phyloP scores from a whole-genome alignment of 1,140 invertebrate genomes.

The Penaeus chinensis region DNA sequence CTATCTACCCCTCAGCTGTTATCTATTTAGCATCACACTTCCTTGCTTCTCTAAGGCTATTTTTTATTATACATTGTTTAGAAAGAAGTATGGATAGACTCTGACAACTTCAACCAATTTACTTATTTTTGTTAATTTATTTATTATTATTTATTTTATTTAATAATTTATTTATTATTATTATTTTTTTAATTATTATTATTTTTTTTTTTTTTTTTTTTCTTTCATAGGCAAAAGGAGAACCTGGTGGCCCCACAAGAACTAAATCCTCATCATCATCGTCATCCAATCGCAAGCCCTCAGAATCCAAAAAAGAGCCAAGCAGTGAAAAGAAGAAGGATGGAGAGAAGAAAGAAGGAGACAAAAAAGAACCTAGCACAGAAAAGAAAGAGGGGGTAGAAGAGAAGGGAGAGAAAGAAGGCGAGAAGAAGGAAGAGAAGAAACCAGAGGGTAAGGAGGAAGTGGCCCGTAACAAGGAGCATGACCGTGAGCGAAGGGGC shows the following conservation, averaged over 20 bases:
- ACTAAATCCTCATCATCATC: slow-evolving; percentile 42
- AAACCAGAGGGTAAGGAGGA: slow-evolving; percentile 36
- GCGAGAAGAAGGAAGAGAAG: slow-evolving; percentile 34
- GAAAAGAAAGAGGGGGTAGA: slow-evolving; percentile 44
- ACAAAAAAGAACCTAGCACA: slow-evolving; percentile 30
- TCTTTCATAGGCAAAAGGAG: slow-evolving; percentile 38
- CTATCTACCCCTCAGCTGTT: no score
- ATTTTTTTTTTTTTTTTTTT: no score
- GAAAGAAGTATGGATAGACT: no score
- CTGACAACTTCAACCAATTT: no score
- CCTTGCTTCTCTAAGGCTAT: no score
- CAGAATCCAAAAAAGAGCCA: slow-evolving; percentile 22
- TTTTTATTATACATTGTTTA: no score
- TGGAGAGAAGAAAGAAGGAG: slow-evolving; percentile 37
- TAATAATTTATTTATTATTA: no score
- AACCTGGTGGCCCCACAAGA: slow-evolving; percentile 46
- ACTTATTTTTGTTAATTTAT: no score
- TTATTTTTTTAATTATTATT: no score
- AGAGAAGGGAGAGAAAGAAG: slow-evolving; percentile 42
- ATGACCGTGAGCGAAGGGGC: slow-evolving; percentile 25
- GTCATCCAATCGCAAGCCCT: slow-evolving; percentile 19
- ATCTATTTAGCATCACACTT: no score
- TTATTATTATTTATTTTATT: no score
- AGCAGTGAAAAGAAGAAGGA: slow-evolving; percentile 38
- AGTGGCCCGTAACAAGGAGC: slow-evolving; percentile 31